Conservation (phyloP, 2,888 invertebrate genomes). For the Philereme vetulata region DNA sequence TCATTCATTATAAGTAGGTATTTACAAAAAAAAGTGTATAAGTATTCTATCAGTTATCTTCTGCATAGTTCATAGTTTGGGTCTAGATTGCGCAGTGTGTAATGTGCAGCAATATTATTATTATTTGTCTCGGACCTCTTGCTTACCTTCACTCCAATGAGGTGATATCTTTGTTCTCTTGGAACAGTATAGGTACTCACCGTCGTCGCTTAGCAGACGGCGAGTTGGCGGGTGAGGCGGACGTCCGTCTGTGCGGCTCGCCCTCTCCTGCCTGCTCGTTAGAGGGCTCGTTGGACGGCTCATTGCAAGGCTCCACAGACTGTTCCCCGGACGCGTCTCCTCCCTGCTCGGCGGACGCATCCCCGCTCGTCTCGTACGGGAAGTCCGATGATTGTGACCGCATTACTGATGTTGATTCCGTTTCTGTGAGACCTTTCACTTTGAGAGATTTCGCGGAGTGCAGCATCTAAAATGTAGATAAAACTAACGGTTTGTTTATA, state of each 20-base stretch:
- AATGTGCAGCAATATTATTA: too few species aligned
- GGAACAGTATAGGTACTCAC: slow-evolving; percentile 39
- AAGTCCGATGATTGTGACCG: slow-evolving; percentile 81
- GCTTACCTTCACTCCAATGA: too few species aligned
- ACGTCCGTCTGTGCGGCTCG: slow-evolving; percentile 78
- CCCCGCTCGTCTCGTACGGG: slow-evolving; percentile 46
- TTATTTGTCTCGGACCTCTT: too few species aligned
- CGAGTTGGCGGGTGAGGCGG: slow-evolving; percentile 85
- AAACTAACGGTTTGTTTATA: too few species aligned
- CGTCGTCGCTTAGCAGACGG: slow-evolving; percentile 80
- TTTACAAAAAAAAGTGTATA: too few species aligned
- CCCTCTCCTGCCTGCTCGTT: slow-evolving; percentile 74
- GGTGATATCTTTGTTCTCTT: too few species aligned
- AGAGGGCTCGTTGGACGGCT: slow-evolving; percentile 22
- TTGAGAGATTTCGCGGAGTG: slow-evolving; percentile 94
- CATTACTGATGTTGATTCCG: slow-evolving; percentile 89
- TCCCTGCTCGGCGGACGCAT: slow-evolving; percentile 74
- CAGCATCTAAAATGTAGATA: slow-evolving; percentile 74
- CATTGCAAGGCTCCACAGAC: slow-evolving; percentile 67
- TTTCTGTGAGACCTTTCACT: slow-evolving; percentile 94
- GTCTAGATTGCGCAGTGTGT: too few species aligned
- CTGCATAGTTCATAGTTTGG: too few species aligned
- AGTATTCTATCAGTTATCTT: too few species aligned
- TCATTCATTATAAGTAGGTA: too few species aligned
- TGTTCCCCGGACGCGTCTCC: slow-evolving; percentile 65